Conservation (phyloP, 2,797 vertebrate species). For the Galagoides demidoff region DNA sequence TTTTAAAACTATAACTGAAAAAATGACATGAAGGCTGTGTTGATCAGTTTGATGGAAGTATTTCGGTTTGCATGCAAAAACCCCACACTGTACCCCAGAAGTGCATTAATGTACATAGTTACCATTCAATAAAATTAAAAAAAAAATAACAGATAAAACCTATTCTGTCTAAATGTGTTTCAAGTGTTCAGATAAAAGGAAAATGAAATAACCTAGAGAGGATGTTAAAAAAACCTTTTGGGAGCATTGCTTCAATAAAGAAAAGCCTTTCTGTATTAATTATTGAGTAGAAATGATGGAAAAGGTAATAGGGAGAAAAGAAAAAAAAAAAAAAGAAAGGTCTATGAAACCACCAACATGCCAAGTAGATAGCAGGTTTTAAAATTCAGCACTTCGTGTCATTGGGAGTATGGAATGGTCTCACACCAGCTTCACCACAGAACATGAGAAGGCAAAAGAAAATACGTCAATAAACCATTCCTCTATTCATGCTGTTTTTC, state of each 20-base stretch:
- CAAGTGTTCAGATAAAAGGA: constrained; percentile 60
- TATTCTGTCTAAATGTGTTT: constrained; percentile 50
- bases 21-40: no score
- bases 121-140: no score
- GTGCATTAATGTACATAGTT: no score
- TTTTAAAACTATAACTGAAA: no score
- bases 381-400: constrained; percentile 39
- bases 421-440: constrained; percentile 5
- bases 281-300: constrained; percentile 55
- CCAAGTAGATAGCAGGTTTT: background rate
- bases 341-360: background rate
- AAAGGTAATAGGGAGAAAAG: background rate
- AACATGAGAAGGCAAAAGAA: constrained; percentile 4
- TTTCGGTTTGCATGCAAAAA: no score
- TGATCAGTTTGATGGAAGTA: no score
- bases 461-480: background rate
- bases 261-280: constrained; percentile 66
- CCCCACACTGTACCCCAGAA: no score
- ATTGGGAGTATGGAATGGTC: background rate
- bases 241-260: constrained; percentile 45
- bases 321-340: no score
- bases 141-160: constrained; percentile 23
- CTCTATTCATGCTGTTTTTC: background rate
- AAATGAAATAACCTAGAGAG: constrained; percentile 50
- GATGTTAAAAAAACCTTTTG: constrained; percentile 26